A percentile compares a stretch with the other conserved stretches of the same genome.
Evolutionary conservation across 2,113 vertebrate genomes (phyloP).

Genomic region (Rhabdornis inornatus): DNA sequence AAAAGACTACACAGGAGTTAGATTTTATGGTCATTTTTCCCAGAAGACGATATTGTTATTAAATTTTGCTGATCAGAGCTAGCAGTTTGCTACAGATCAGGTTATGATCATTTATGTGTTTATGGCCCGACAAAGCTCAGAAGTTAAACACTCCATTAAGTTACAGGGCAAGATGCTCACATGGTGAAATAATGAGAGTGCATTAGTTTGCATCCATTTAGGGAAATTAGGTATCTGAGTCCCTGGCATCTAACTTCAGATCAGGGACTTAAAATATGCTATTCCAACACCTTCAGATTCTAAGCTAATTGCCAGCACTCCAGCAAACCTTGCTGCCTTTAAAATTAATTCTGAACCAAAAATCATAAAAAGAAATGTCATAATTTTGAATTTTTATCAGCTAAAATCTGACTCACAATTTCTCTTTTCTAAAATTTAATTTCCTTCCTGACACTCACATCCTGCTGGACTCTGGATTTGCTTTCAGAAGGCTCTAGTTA

Average conservation of each 20-base stretch:
- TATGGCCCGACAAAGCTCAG: background rate
- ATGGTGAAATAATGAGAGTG: background rate
- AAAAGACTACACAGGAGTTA: background rate
- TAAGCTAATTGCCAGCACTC: background rate
- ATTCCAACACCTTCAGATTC: background rate
- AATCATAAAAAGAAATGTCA: background rate
- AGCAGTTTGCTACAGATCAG: background rate
- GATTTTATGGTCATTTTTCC: background rate
- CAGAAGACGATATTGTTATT: background rate
- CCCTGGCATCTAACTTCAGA: background rate
- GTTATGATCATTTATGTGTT: background rate
- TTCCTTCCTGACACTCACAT: background rate
- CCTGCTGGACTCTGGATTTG: background rate
- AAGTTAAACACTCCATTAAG: constrained; percentile 24
- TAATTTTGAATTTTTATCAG: background rate
- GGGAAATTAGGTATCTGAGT: background rate
- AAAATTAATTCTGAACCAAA: background rate
- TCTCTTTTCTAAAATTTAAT: background rate
- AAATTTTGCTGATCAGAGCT: background rate
- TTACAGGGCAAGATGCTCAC: background rate
- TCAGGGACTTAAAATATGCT: background rate
- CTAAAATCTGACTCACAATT: background rate
- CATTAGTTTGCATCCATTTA: constrained; percentile 9
- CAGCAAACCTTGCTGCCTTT: background rate
- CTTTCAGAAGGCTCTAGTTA: background rate